These are phyloP conservation scores for Pyxicephalus adspersus DNA, from an alignment of 2,113 vertebrate genomes.

Conservation along the genomic window DNA sequence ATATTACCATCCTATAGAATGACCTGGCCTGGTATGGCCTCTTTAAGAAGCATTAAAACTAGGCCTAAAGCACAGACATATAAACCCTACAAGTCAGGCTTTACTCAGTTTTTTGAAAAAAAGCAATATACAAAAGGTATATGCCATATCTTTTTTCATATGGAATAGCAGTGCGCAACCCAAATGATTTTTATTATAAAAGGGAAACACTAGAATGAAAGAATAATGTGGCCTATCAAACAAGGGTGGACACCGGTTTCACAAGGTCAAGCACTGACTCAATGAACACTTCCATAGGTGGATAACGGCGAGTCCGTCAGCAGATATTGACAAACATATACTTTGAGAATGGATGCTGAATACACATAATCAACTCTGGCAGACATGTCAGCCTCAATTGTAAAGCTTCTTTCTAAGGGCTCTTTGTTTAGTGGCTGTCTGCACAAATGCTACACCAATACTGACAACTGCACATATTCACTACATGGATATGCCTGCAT, in stretches of 20 bases:
- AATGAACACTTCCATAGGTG: conserved; percentile 14
- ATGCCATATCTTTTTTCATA: too few species aligned
- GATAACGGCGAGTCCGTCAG: conserved; percentile 53
- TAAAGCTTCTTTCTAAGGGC: background rate
- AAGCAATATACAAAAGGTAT: too few species aligned
- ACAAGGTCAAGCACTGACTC: background rate
- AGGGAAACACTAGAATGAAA: too few species aligned
- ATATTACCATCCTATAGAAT: too few species aligned
- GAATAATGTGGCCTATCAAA: background rate
- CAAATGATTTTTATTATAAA: too few species aligned
- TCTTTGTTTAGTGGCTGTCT: conserved; percentile 36
- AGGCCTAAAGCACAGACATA: too few species aligned
- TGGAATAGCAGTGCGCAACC: too few species aligned
- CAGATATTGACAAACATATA: conserved; percentile 61
- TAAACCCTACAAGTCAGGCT: too few species aligned
- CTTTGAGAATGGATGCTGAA: conserved; percentile 64
- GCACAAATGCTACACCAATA: conserved; percentile 21
- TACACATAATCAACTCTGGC: conserved; percentile 62
- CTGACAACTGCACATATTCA: conserved; percentile 19
- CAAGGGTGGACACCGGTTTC: background rate
- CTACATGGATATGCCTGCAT: background rate
- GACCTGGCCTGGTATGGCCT: too few species aligned
- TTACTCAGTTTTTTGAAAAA: too few species aligned
- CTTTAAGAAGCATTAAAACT: too few species aligned
- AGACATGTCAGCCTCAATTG: conserved; percentile 7